A percentile compares a stretch with the other conserved stretches of the same genome.
Conservation (phyloP, 2,113 vertebrate species). For the Melanerpes formicivorus region DNA sequence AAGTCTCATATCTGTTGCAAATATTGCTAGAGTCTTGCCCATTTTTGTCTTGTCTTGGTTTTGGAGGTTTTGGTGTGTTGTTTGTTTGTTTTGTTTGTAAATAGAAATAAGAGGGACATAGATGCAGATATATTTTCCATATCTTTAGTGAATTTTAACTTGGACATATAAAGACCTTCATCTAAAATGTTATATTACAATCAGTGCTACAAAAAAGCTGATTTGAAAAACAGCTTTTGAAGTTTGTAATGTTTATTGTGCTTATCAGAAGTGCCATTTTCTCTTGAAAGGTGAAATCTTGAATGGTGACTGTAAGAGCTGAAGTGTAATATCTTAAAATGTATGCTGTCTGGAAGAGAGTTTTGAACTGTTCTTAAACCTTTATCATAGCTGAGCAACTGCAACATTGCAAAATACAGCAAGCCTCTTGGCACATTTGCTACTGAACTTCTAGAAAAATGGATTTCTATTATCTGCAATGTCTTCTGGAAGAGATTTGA, state of each 20-base stretch:
- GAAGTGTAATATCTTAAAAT: not conserved
- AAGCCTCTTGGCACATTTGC: constrained; percentile 1
- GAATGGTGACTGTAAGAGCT: not conserved
- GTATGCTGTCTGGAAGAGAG: not conserved
- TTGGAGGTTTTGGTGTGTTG: too few relatives aligned
- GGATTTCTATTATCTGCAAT: not conserved
- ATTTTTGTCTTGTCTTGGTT: not conserved
- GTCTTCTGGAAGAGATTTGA: constrained; percentile 31
- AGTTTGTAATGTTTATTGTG: not conserved
- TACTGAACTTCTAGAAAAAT: not conserved
- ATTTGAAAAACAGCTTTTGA: not conserved
- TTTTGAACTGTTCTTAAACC: constrained; percentile 2
- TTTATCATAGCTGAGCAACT: not conserved
- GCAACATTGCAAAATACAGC: not conserved
- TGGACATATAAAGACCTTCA: not conserved
- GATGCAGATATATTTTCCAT: not conserved
- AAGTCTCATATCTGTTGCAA: not conserved
- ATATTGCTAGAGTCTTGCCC: not conserved
- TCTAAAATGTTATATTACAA: not conserved
- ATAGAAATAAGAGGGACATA: not conserved
- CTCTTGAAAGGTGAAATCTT: not conserved
- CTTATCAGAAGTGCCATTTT: not conserved
- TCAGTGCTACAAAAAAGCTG: not conserved
- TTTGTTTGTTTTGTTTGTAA: too few relatives aligned
- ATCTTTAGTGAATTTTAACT: not conserved